phyloP scores from a whole-genome alignment of 2,888 invertebrate genomes.

The Leptinotarsa tumamoca region DNA sequence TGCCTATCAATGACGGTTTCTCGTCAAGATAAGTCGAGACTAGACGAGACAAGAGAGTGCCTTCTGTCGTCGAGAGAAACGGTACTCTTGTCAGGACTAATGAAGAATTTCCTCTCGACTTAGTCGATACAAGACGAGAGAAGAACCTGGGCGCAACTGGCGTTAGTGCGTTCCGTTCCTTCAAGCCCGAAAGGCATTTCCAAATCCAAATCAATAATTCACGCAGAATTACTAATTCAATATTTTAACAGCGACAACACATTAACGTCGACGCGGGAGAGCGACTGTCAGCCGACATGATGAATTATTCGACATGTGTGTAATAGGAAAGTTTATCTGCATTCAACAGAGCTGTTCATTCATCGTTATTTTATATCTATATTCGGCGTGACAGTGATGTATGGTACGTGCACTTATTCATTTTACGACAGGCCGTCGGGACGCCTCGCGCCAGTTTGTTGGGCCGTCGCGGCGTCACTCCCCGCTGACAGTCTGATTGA shows the following conservation, averaged over 20 bases:
- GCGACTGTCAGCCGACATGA: slow-evolving; percentile 59
- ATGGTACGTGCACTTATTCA: slow-evolving; percentile 68
- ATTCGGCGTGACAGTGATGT: slow-evolving; percentile 67
- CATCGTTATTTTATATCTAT: slow-evolving; percentile 68
- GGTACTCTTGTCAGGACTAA: no score
- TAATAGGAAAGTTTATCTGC: slow-evolving; percentile 67
- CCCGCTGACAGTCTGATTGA: slow-evolving; percentile 65
- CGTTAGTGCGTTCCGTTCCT: no score
- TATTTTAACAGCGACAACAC: slow-evolving; percentile 42
- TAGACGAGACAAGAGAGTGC: no score
- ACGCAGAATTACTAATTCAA: slow-evolving; percentile 38
- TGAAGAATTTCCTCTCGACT: no score
- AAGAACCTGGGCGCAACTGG: no score
- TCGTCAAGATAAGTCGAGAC: no score
- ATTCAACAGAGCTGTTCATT: slow-evolving; percentile 67
- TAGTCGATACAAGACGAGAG: no score
- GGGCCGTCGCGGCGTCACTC: slow-evolving; percentile 60
- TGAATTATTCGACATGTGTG: slow-evolving; percentile 66
- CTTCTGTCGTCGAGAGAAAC: no score
- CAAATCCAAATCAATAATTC: slow-evolving; percentile 30
- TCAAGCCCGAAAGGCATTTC: no score
- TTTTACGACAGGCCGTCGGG: slow-evolving; percentile 62
- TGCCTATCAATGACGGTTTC: no score
- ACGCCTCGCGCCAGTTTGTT: slow-evolving; percentile 59
- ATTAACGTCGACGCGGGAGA: slow-evolving; percentile 47